Base-by-base conservation (phyloP, 2,797 vertebrate species). In the Steatocranus sp. region DNA sequence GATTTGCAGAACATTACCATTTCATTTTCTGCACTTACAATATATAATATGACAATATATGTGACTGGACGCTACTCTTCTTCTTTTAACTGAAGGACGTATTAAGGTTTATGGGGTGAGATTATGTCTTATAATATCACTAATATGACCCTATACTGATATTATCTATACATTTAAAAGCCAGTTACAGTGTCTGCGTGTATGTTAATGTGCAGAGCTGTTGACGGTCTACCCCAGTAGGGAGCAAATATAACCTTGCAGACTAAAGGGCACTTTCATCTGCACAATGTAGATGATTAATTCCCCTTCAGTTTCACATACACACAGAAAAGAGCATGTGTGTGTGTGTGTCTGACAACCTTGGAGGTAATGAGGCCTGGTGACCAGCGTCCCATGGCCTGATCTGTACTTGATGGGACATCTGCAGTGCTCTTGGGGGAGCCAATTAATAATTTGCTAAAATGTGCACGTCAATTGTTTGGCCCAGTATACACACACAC, bases 341-440 rank as follows among this genome's bases (percentile, higher is more conserved):
- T 32, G 41, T 36, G 43, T 32, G 53, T 32, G 32, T 61, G 56
- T 15, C 18, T 76, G 84, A 92, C 84, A 87, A 84, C 88, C 86
- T 86, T 79, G 76, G 82, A 92, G 87, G 88, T 92, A 94, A 93
- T 93, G 90, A 92, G 86, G 87, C 91, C 86, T 81, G 49, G 83
- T 68, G 38, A 88, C 85, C 86, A 81, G 77, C 8, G 80, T 91
- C 87, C 89, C 83, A 75, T 76, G 83, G 83, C 75, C 74, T 75
- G 17, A 87, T 84, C 80, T 88, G 88, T 30, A 58, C 86, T 87
- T 90, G 81, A 88, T 88, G 81, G 88, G 87, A 68, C 82, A 85
- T 70, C 23, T 70, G 66, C 23, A 11, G 41, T 27, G 66, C 38
- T 46, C 66, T 70, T 46, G 23, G 23, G 38, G 9, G 66, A 70